These are phyloP conservation scores for Limnodromus scolopaceus DNA, from an alignment of 2,797 vertebrate genomes.

Conservation along the genomic window DNA sequence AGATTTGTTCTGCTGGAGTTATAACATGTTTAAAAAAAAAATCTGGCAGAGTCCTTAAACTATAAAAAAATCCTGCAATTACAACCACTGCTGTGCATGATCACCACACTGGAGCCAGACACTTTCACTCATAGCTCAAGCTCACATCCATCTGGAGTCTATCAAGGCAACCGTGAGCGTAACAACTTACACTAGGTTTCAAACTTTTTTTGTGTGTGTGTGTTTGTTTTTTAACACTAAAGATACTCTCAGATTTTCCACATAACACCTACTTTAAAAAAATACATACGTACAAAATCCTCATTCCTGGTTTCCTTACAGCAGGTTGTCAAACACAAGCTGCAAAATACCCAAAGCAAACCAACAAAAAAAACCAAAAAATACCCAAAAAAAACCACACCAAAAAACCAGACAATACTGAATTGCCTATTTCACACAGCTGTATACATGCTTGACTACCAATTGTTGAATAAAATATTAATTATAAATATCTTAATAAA, in stretches of 20 bases:
- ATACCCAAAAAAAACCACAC: neutral
- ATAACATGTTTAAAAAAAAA: slow-evolving; percentile 64
- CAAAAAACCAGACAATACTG: neutral
- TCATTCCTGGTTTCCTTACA: slow-evolving; percentile 9
- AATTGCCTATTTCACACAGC: neutral
- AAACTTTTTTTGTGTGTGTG: slow-evolving; percentile 45
- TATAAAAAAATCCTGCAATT: slow-evolving; percentile 89
- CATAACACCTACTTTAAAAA: slow-evolving; percentile 17
- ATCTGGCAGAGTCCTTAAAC: slow-evolving; percentile 81
- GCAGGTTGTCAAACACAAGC: slow-evolving; percentile 47
- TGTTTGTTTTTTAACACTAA: slow-evolving; percentile 75
- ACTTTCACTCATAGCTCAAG: slow-evolving; percentile 82
- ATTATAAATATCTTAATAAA: neutral
- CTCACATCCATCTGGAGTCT: slow-evolving; percentile 93
- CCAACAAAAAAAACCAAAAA: neutral
- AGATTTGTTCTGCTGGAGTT: slow-evolving; percentile 83
- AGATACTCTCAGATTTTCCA: slow-evolving; percentile 69
- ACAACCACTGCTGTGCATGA: slow-evolving; percentile 87
- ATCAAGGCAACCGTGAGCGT: slow-evolving; percentile 84
- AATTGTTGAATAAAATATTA: neutral
- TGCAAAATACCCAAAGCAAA: neutral
- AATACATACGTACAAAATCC: slow-evolving; percentile 9
- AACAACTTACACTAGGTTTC: slow-evolving; percentile 82
- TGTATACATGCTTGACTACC: neutral
- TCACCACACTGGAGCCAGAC: slow-evolving; percentile 90